Conservation (phyloP, 1,140 invertebrate species). For the Ladona fulva region DNA sequence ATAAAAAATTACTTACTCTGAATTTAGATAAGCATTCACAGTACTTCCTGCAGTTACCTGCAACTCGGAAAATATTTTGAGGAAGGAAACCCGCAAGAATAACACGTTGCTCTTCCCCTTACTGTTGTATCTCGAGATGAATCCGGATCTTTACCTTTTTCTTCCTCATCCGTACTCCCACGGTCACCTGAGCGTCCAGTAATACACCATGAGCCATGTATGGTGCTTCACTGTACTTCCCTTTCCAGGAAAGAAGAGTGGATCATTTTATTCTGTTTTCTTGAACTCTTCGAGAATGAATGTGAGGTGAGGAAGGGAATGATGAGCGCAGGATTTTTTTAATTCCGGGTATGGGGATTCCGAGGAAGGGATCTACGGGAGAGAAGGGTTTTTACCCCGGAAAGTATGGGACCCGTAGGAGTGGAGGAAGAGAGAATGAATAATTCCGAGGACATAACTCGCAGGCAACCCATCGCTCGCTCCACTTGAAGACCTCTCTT, state of each 20-base stretch:
- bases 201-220: no score
- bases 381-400: background rate
- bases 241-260: background rate
- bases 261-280: background rate
- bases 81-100: no score
- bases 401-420: background rate
- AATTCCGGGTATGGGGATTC: background rate
- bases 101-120: no score
- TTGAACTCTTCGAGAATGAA: background rate
- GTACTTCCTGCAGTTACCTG: no score
- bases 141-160: no score
- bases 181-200: no score
- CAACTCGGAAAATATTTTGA: no score
- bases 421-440: background rate
- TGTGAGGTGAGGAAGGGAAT: background rate
- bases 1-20: no score
- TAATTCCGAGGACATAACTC: slow-evolving; percentile 9
- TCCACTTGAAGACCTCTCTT: background rate
- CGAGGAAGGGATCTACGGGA: background rate
- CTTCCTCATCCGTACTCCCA: no score
- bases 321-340: background rate
- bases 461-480: background rate
- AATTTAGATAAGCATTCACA: no score
- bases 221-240: no score
- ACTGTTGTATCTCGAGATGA: no score